Conservation (phyloP, 1,140 invertebrate species). For the Theocolax elegans region DNA sequence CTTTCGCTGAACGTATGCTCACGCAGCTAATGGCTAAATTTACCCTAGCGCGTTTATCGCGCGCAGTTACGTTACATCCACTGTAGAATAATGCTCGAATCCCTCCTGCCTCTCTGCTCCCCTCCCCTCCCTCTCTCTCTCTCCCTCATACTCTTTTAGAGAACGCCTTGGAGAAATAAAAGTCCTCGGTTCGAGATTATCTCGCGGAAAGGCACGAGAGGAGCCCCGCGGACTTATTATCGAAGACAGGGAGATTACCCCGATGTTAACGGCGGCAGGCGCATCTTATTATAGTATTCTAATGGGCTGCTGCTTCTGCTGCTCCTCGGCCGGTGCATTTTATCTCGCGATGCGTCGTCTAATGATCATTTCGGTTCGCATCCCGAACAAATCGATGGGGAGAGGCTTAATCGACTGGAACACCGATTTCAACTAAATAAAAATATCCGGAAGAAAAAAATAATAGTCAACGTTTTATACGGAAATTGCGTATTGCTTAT, state of each 20-base stretch:
- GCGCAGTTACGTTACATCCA: too few species aligned
- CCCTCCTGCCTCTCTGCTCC: slow-evolving; percentile 22
- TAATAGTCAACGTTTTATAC: too few species aligned
- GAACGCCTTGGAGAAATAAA: slow-evolving; percentile 24
- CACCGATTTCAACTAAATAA: too few species aligned
- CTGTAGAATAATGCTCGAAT: too few species aligned
- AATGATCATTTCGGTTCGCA: slow-evolving; percentile 31
- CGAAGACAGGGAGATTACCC: slow-evolving; percentile 35
- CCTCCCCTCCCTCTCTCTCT: slow-evolving; percentile 30
- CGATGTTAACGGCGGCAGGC: slow-evolving; percentile 32
- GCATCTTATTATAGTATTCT: slow-evolving; percentile 41
- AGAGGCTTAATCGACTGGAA: slow-evolving; percentile 1
- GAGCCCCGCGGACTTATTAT: slow-evolving; percentile 31
- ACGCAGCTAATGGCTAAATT: too few species aligned
- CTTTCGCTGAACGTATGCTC: neutral
- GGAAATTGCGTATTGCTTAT: too few species aligned
- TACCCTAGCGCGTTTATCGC: too few species aligned
- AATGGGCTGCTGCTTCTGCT: slow-evolving; percentile 24
- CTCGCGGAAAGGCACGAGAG: slow-evolving; percentile 20
- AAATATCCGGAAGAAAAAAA: too few species aligned
- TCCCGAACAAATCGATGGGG: slow-evolving; percentile 13
- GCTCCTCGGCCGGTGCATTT: slow-evolving; percentile 6
- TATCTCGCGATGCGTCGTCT: slow-evolving; percentile 35
- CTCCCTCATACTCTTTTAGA: slow-evolving; percentile 16
- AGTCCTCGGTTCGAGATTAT: slow-evolving; percentile 22